phyloP scores from a whole-genome alignment of 2,113 vertebrate species.

The Halcyon malimbica region DNA sequence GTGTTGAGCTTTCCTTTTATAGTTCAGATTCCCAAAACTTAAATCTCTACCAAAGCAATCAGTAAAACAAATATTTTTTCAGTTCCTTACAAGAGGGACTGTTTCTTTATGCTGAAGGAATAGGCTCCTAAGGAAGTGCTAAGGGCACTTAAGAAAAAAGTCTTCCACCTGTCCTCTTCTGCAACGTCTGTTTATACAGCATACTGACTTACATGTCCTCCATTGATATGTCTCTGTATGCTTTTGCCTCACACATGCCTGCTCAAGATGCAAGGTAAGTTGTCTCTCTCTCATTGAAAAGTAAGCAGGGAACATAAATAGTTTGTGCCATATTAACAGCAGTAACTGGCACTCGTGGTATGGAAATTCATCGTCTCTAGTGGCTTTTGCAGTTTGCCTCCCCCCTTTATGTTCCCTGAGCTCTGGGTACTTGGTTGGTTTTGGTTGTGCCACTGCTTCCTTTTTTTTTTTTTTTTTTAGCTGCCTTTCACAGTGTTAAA shows the following conservation, averaged over 20 bases:
- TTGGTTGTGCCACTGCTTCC: not conserved
- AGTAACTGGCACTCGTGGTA: not conserved
- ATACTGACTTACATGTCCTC: conserved; percentile 10
- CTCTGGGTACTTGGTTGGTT: not conserved
- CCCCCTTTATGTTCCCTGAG: not conserved
- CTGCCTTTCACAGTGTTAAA: not conserved
- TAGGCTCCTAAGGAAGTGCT: not conserved
- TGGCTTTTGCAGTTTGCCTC: not conserved
- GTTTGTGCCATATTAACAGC: not conserved
- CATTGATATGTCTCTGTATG: conserved; percentile 34
- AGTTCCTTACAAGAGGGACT: not conserved
- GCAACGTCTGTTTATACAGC: not conserved
- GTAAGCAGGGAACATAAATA: not conserved
- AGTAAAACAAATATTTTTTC: not conserved
- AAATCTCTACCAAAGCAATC: not conserved
- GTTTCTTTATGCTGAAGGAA: not conserved
- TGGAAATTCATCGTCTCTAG: not conserved
- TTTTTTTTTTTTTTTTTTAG: not conserved
- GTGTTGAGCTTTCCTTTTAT: not conserved
- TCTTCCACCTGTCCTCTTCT: not conserved
- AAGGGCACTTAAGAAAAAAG: conserved; percentile 2
- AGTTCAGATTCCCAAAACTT: not conserved
- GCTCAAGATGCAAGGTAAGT: not conserved
- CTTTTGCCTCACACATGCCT: not conserved
- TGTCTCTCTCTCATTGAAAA: not conserved